These are phyloP conservation scores for Conistra vaccinii DNA, from an alignment of 2,888 invertebrate species.

Conservation along the genomic window DNA sequence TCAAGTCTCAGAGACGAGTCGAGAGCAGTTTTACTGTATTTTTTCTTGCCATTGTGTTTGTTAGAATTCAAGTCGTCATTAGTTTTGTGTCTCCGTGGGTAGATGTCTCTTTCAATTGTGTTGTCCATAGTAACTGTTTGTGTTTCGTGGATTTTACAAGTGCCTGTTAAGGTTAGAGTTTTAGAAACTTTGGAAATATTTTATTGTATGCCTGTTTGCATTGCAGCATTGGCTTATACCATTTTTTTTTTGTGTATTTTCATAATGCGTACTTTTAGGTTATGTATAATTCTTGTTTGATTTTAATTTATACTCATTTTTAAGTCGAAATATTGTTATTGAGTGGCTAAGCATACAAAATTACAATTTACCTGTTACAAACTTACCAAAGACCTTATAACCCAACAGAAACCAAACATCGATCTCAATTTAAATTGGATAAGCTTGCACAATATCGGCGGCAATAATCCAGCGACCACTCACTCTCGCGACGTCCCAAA, in stretches of 20 bases:
- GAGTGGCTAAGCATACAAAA: not conserved
- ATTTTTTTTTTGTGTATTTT: not conserved
- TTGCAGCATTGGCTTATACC: not conserved
- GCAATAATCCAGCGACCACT: slow-evolving; percentile 84
- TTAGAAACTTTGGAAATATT: slow-evolving; percentile 29
- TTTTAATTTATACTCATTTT: not conserved
- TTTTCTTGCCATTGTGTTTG: slow-evolving; percentile 65
- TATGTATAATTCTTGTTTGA: not conserved
- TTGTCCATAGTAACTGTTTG: slow-evolving; percentile 61
- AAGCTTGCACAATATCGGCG: slow-evolving; percentile 76
- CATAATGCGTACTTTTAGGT: too few species aligned
- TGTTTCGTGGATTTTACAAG: slow-evolving; percentile 61
- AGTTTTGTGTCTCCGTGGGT: slow-evolving; percentile 65
- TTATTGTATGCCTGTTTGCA: not conserved
- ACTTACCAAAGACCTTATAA: slow-evolving; percentile 31
- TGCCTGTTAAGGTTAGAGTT: slow-evolving; percentile 50
- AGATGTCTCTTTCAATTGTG: slow-evolving; percentile 67
- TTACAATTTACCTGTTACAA: slow-evolving; percentile 14
- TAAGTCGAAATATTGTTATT: not conserved
- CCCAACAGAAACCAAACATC: slow-evolving; percentile 61
- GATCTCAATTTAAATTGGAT: slow-evolving; percentile 81
- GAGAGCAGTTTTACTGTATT: slow-evolving; percentile 64
- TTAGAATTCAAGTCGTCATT: slow-evolving; percentile 69
- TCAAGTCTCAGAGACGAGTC: slow-evolving; percentile 69
- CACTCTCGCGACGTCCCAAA: slow-evolving; percentile 82